Conservation (phyloP, 2,113 vertebrate genomes). For the Plotosus lineatus region DNA sequence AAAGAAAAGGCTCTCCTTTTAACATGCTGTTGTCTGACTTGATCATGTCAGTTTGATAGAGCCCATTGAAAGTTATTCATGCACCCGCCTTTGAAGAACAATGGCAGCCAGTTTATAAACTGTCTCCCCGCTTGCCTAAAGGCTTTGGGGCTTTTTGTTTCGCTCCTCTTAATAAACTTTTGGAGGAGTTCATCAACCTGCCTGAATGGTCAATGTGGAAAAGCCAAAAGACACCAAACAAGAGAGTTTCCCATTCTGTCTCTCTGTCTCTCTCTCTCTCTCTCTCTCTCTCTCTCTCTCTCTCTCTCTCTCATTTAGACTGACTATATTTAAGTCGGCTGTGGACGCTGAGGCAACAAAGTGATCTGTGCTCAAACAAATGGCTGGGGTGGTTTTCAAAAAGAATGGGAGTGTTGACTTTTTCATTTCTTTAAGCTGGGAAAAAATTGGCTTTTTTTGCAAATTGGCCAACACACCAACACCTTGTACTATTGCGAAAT, state of each 20-base stretch:
- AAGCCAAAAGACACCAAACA: slow-evolving; percentile 80
- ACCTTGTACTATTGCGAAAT: background rate
- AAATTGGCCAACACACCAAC: background rate
- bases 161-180: slow-evolving; percentile 94
- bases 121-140: slow-evolving; percentile 85
- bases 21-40: slow-evolving; percentile 92
- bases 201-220: slow-evolving; percentile 84
- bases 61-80: slow-evolving; percentile 95
- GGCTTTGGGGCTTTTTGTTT: slow-evolving; percentile 86
- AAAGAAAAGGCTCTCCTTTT: slow-evolving; percentile 78
- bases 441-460: background rate
- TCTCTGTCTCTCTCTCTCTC: slow-evolving; percentile 52
- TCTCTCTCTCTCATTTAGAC: slow-evolving; percentile 56
- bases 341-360: slow-evolving; percentile 58
- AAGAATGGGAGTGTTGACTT: slow-evolving; percentile 49
- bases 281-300: slow-evolving; percentile 52
- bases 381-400: slow-evolving; percentile 32
- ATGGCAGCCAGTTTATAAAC: slow-evolving; percentile 89
- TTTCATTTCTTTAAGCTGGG: slow-evolving; percentile 23
- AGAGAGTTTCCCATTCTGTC: slow-evolving; percentile 69
- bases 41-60: slow-evolving; percentile 94
- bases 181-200: slow-evolving; percentile 97
- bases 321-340: slow-evolving; percentile 53
- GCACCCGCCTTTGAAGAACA: slow-evolving; percentile 87
- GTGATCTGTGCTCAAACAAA: slow-evolving; percentile 56